Base-by-base conservation (phyloP, 2,797 vertebrate species). In the Poecilia wingei region DNA sequence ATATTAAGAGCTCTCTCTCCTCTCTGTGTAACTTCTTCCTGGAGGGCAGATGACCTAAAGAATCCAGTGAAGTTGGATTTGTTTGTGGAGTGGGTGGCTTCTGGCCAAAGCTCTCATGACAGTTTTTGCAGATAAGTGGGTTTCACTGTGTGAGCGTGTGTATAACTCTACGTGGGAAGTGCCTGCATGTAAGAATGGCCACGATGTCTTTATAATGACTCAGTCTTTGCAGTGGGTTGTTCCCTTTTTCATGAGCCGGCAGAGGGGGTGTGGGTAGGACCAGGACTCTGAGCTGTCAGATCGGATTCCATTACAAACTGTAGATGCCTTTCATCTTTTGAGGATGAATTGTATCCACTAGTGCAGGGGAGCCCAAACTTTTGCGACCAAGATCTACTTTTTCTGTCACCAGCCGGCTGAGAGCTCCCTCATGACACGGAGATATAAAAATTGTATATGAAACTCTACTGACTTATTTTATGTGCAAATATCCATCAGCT, bases 121-220 rank as follows among this genome's bases (percentile, higher is more conserved):
- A 83, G 53, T 84, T 88, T 83, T 59, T 80, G 43, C 79, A 79
- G 87, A 82, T 59, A 74, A 31, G 46, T 80, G 78, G 20, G 13
- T 31, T 46, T 78, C 43, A 49, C 41, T 31, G 41, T 25, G 61
- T 72, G 72, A 80, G 79, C 53, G 68, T 69, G 76, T 75, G 75
- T 41, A 74, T 55, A 74, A 55, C 72, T 72, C 45, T 79, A 70
- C 9, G 86, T 93, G 86, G 90, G 92, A 91, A 84, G 82, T 8
- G 64, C 73, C 79, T 83, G 81, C 92, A 90, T 85, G 87, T 22
- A 41, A 85, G 71, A 90, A 90, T 93, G 88, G 85, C 88, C 85
- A 85, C 53, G 76, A 45, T 75, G 79, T 86, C 82, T 89, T 64
- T 76, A 51, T 47, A 84, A 86, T 87, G 89, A 90, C 86, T 91